Evolutionary conservation across 2,797 vertebrate species (phyloP).

Genomic region (Pipistrellus nathusii): DNA sequence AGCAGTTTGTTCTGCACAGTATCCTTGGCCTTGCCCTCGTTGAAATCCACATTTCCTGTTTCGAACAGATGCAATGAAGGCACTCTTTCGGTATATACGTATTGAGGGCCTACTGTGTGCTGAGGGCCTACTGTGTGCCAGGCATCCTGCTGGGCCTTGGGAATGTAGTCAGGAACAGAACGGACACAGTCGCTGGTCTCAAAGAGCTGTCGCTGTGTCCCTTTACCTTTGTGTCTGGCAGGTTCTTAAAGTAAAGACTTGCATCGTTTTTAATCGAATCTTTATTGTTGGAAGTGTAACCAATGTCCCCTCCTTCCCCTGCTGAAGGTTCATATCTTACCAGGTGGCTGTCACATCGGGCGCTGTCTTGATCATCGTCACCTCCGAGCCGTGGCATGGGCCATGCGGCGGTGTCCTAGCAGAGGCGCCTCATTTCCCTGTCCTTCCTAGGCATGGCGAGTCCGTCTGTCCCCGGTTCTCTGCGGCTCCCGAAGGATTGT

Average conservation of each 20-base stretch:
- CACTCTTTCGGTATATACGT: neutral
- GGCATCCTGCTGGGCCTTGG: neutral
- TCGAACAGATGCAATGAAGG: neutral
- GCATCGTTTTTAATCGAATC: fast-evolving
- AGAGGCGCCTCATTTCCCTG: too few species aligned
- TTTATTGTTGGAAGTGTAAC: too few species aligned
- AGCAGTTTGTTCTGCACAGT: neutral
- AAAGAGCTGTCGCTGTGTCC: fast-evolving
- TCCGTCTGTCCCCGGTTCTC: neutral
- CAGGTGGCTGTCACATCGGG: fast-evolving
- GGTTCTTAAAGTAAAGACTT: neutral
- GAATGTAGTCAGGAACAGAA: fast-evolving
- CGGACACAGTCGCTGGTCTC: neutral
- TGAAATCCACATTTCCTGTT: neutral
- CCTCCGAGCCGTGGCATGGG: too few species aligned
- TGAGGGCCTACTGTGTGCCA: neutral
- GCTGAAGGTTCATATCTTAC: fast-evolving
- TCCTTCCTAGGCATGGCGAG: too few species aligned
- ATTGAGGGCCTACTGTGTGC: neutral
- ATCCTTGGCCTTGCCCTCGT: neutral
- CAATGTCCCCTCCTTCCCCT: too few species aligned
- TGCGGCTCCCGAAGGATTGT: neutral
- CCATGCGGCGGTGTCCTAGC: fast-evolving
- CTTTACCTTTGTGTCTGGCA: neutral
- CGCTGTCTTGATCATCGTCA: fast-evolving